Conservation (phyloP, 2,888 invertebrate genomes). For the Caenorhabditis sp. region DNA sequence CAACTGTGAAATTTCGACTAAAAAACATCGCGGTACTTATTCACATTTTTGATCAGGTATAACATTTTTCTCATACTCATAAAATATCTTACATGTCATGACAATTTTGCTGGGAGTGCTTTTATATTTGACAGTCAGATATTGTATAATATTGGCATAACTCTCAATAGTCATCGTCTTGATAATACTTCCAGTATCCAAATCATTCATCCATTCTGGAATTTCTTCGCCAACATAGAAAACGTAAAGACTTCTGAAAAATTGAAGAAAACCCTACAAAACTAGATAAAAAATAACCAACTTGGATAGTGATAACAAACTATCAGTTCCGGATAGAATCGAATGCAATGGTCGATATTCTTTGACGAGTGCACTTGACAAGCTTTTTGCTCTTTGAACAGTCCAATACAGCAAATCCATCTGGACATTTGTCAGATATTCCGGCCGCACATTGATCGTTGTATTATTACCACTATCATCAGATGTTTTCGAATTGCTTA, state of each 20-base stretch:
- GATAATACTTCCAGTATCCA: conserved; percentile 20
- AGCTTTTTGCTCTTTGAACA: conserved; percentile 11
- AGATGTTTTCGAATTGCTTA: background rate
- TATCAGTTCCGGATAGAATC: conserved; percentile 25
- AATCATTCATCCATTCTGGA: conserved; percentile 27
- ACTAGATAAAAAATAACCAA: background rate
- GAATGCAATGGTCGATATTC: conserved; percentile 40
- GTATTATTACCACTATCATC: conserved; percentile 6
- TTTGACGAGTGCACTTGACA: conserved; percentile 20
- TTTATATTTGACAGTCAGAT: conserved; percentile 35
- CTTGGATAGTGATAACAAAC: conserved; percentile 33
- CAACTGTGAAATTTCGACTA: too few relatives aligned
- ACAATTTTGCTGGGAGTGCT: conserved; percentile 22
- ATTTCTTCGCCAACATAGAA: conserved; percentile 31
- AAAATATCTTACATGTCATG: conserved; percentile 18
- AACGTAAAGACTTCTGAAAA: conserved; percentile 30
- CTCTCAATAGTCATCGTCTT: conserved; percentile 37
- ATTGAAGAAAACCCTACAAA: background rate
- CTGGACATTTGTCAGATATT: conserved; percentile 17
- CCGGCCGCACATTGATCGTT: conserved; percentile 16
- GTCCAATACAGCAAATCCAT: conserved; percentile 22
- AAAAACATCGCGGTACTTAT: too few relatives aligned
- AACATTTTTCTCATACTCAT: too few relatives aligned
- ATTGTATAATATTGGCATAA: conserved; percentile 36
- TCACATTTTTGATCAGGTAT: too few relatives aligned